Base-by-base conservation (phyloP, 1,140 invertebrate species). In the Ganaspis sp. region DNA sequence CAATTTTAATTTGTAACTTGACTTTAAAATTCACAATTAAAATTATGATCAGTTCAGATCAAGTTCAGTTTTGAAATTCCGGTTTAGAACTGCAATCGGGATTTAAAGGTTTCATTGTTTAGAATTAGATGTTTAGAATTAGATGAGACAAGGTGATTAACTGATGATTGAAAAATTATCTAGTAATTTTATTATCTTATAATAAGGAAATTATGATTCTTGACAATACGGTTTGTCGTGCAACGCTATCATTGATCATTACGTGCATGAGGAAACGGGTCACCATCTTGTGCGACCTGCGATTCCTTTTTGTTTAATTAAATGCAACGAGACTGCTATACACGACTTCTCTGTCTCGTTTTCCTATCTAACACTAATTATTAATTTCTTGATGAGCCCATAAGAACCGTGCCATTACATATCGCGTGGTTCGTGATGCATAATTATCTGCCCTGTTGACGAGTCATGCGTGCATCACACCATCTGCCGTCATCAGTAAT, bases 301-400 rank as follows among this genome's bases (percentile, higher is more conserved):
- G 29, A 45, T 53, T 70, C 29, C 45, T 78, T 71, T 71, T 45
- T 38, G 58, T 84, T 87, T 88, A 88, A 87, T 87, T 87, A 88
- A 88, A 86, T 87, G 80, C 81, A 84, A 64, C 78, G 77, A 81
- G 78, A 70, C 17, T 40, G 9, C 8, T 34, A 26, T 23, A 58
- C 15, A 45, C n/a, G 21, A 64, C 8, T 3, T 64, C 9, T 64
- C 42, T n/a, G 73, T 40, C 73, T 74, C 26, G 15, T 15, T 21
- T 74, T 69, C 79, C 77, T 77, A 81, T 87, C 85, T 87, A 80
- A 81, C 80, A 80, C 85, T 91, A 88, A 91, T 90, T 90, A 90
- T 90, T 91, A 91, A 91, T 91, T 90, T 90, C 87, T 89, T 91
- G 90, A 91, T 91, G 90, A 82, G 88, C 81, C 82, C 78, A 76